Evolutionary conservation across 64 coral and sea anemone genomes (phyloP).

Genomic region (Pocillopora verrucosa): DNA sequence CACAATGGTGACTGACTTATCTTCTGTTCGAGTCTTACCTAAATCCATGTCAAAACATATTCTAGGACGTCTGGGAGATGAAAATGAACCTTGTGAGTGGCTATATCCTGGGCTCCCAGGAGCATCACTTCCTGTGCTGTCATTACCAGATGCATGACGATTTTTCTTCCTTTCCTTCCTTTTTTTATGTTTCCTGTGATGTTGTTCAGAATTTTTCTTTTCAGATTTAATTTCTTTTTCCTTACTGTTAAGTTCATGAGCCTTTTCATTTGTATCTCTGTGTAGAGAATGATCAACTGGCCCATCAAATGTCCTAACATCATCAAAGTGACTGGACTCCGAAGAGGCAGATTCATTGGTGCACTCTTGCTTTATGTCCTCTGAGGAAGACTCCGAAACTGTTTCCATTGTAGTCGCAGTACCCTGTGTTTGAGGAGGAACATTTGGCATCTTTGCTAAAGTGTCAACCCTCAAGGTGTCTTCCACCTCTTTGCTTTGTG

Average conservation of each 20-base stretch:
- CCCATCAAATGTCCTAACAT: conserved; percentile 18
- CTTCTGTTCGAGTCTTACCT: conserved; percentile 36
- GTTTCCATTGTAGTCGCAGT: conserved; percentile 63
- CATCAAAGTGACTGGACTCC: conserved; percentile 30
- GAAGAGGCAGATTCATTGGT: conserved; percentile 16
- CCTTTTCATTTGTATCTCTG: conserved; percentile 30
- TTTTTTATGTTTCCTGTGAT: conserved; percentile 65
- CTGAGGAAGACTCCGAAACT: conserved; percentile 51
- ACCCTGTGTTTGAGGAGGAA: conserved; percentile 63
- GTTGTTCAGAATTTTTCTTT: conserved; percentile 73
- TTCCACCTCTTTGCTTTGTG: conserved; percentile 66
- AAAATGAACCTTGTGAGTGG: conserved; percentile 19
- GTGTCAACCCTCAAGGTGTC: conserved; percentile 37
- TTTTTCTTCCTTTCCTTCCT: conserved; percentile 82
- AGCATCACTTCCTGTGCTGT: conserved; percentile 80
- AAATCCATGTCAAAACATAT: conserved; percentile 87
- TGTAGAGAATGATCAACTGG: not conserved
- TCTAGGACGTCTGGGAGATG: conserved; percentile 56
- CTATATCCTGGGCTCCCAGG: conserved; percentile 63
- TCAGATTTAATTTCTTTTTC: conserved; percentile 54
- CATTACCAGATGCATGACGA: conserved; percentile 83
- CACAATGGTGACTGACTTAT: not conserved
- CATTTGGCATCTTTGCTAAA: conserved; percentile 32
- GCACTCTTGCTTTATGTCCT: conserved; percentile 23
- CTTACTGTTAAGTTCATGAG: conserved; percentile 60